A percentile compares a stretch with the other conserved stretches of the same genome.
phyloP scores from a whole-genome alignment of 1,140 invertebrate species.

The Nylanderia fulva region DNA sequence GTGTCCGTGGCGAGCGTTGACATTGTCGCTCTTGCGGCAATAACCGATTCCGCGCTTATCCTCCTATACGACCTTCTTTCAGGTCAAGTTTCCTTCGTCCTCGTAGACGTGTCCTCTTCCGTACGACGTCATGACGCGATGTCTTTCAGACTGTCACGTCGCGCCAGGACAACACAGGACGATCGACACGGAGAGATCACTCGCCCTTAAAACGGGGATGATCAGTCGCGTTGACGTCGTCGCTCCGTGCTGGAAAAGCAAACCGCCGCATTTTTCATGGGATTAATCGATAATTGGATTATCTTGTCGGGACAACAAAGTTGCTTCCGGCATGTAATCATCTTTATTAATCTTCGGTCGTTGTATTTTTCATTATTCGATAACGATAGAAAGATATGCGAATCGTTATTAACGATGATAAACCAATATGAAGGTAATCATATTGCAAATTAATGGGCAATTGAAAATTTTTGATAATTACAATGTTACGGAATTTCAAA shows the following conservation, averaged over 20 bases:
- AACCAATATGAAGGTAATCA: not conserved
- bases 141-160: not conserved
- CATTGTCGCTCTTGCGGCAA: conserved; percentile 72
- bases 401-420: not conserved
- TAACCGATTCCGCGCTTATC: conserved; percentile 23
- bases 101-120: conserved; percentile 36
- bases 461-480: not conserved
- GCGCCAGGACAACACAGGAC: not conserved
- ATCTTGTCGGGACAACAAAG: not conserved
- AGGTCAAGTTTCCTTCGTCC: conserved; percentile 58
- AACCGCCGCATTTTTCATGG: not conserved
- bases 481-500: not conserved
- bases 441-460: not conserved
- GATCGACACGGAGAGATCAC: not conserved
- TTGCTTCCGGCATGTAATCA: not conserved
- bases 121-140: conserved; percentile 65
- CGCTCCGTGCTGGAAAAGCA: not conserved
- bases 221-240: not conserved
- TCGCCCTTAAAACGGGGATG: not conserved
- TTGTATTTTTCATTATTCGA: conserved; percentile 7
- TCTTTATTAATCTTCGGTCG: conserved; percentile 1
- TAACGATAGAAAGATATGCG: not conserved
- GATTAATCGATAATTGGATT: not conserved
- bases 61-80: conserved; percentile 27
- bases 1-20: conserved; percentile 76